phyloP scores from a whole-genome alignment of 1,140 invertebrate species.

The Aphelenchoides fujianensis region DNA sequence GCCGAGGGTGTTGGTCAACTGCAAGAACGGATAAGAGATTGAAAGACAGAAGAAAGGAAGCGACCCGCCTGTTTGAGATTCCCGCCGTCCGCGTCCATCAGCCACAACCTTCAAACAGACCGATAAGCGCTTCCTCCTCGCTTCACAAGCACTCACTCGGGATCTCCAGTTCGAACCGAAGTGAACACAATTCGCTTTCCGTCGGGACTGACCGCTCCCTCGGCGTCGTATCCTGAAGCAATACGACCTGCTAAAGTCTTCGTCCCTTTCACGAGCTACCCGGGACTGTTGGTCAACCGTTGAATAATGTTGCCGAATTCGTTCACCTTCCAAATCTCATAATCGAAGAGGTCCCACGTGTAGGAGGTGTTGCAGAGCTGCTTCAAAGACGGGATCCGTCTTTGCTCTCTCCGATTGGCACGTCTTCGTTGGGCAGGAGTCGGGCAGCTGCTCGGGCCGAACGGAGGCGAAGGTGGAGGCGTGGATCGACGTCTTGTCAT shows the following conservation, averaged over 20 bases:
- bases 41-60: no score
- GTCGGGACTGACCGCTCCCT: slow-evolving; percentile 43
- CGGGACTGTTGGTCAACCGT: slow-evolving; percentile 25
- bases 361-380: slow-evolving; percentile 40
- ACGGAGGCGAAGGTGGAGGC: slow-evolving; percentile 33
- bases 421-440: slow-evolving; percentile 29
- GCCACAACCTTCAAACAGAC: slow-evolving; percentile 16
- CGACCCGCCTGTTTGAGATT: slow-evolving; percentile 26
- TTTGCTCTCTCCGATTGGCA: slow-evolving; percentile 32
- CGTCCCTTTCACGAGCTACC: slow-evolving; percentile 7
- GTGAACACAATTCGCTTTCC: slow-evolving; percentile 42
- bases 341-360: slow-evolving; percentile 37
- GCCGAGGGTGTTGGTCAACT: slow-evolving; percentile 22
- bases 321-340: slow-evolving; percentile 42
- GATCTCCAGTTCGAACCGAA: slow-evolving; percentile 39
- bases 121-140: neutral
- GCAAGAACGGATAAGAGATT: no score
- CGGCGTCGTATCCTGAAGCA: slow-evolving; percentile 40
- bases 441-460: slow-evolving; percentile 8
- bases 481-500: slow-evolving; percentile 30
- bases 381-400: slow-evolving; percentile 39
- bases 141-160: slow-evolving; percentile 21
- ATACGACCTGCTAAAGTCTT: neutral
- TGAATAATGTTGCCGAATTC: slow-evolving; percentile 36
- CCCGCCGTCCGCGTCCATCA: slow-evolving; percentile 31